Percentiles rank a stretch among this genome's conserved stretches.
Conservation (phyloP, 2,797 vertebrate genomes). For the Babyrousa celebensis region DNA sequence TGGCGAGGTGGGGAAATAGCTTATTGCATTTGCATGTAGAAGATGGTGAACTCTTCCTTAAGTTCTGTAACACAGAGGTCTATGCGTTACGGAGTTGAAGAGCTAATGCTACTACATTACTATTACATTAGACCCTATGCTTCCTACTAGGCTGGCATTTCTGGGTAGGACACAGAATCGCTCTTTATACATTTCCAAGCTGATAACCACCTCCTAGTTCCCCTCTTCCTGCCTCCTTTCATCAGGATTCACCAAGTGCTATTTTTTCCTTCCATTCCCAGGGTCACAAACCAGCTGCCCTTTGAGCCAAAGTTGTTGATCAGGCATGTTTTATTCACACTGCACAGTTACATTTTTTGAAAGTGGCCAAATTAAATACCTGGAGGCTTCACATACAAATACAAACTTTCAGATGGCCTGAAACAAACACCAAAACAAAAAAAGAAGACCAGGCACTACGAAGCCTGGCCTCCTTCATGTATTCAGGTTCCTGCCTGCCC, state of each 20-base stretch:
- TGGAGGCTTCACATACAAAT: not conserved
- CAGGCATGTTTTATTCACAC: not conserved
- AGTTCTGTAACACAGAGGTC: not conserved
- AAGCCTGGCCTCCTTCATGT: not conserved
- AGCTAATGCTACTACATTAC: too few species aligned
- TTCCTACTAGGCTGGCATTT: not conserved
- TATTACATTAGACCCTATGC: not conserved
- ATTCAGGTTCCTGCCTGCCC: not conserved
- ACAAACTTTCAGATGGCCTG: constrained; percentile 23
- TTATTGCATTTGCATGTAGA: not conserved
- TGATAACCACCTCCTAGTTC: not conserved
- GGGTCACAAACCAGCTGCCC: not conserved
- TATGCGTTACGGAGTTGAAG: not conserved
- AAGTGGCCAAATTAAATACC: constrained; percentile 20
- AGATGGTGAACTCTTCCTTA: not conserved
- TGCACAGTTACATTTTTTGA: not conserved
- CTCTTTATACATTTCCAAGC: not conserved
- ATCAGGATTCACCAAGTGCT: not conserved
- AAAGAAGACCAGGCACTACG: not conserved
- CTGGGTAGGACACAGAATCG: not conserved
- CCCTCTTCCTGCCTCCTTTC: not conserved
- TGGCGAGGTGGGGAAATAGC: not conserved
- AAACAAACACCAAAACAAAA: not conserved
- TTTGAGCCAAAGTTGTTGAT: not conserved
- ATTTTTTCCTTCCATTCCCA: not conserved